Conservation (phyloP, 2,888 invertebrate species). For the Noctua fimbriata region DNA sequence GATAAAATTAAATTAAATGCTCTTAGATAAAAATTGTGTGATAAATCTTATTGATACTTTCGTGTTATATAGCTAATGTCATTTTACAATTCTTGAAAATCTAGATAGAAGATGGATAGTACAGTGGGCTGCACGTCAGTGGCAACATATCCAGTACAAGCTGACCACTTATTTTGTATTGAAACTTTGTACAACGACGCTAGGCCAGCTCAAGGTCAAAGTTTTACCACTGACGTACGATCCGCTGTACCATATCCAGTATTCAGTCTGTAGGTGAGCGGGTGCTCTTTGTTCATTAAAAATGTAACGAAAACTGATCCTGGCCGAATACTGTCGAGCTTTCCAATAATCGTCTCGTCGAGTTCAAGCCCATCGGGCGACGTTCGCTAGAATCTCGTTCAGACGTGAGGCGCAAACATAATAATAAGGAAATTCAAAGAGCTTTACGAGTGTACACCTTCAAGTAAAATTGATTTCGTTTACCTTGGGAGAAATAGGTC, state of each 20-base stretch:
- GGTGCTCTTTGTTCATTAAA: slow-evolving; percentile 28
- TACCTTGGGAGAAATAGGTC: slow-evolving; percentile 58
- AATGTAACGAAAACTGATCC: slow-evolving; percentile 31
- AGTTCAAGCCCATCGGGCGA: slow-evolving; percentile 15
- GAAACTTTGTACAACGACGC: neutral
- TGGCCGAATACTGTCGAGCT: slow-evolving; percentile 9
- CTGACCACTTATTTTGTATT: neutral
- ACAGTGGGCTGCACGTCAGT: neutral
- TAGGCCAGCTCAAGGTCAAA: neutral
- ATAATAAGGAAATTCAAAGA: slow-evolving; percentile 61
- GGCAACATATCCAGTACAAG: neutral
- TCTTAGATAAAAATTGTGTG: slow-evolving; percentile 10
- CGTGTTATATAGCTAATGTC: neutral
- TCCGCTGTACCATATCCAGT: neutral
- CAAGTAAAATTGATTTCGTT: slow-evolving; percentile 65
- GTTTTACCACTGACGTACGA: neutral
- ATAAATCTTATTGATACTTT: neutral
- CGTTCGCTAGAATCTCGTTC: slow-evolving; percentile 33
- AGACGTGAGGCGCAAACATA: slow-evolving; percentile 46
- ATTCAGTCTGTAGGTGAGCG: neutral
- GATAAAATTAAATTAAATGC: no score
- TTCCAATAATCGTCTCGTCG: slow-evolving; percentile 24
- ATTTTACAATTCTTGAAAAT: neutral
- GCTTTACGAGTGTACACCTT: slow-evolving; percentile 56
- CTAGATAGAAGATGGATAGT: neutral